Evolutionary conservation across 2,113 vertebrate species (phyloP).

Genomic region (Percopsis transmontana): DNA sequence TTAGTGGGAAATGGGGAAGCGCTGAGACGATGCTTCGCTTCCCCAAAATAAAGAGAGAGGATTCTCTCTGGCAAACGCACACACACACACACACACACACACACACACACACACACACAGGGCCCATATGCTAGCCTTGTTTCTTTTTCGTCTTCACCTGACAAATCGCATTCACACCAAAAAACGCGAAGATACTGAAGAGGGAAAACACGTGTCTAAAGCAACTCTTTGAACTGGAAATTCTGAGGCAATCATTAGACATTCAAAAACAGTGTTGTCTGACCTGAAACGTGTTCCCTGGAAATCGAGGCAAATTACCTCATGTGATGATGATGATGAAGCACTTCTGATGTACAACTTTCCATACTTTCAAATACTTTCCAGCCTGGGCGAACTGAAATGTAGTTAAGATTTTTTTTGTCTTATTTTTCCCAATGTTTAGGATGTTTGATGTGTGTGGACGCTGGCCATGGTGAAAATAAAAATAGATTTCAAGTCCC

Average conservation of each 20-base stretch:
- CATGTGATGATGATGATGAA: slow-evolving; percentile 19
- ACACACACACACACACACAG: slow-evolving; percentile 36
- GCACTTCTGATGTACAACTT: slow-evolving; percentile 28
- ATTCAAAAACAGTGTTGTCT: slow-evolving; percentile 52
- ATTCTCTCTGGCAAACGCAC: slow-evolving; percentile 27
- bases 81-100: slow-evolving; percentile 21
- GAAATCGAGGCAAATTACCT: slow-evolving; percentile 42
- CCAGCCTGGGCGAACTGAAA: not conserved
- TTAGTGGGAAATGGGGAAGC: slow-evolving; percentile 71
- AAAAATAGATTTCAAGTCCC: too few species aligned
- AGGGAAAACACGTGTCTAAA: slow-evolving; percentile 66
- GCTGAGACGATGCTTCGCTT: slow-evolving; percentile 67
- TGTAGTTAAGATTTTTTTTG: not conserved
- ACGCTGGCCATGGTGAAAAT: too few species aligned
- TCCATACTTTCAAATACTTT: slow-evolving; percentile 32
- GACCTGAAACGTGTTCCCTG: slow-evolving; percentile 31
- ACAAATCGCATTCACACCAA: slow-evolving; percentile 65
- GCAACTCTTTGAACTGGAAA: slow-evolving; percentile 59
- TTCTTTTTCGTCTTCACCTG: slow-evolving; percentile 68
- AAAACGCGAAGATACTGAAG: slow-evolving; percentile 51
- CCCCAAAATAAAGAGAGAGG: slow-evolving; percentile 74
- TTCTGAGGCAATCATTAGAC: slow-evolving; percentile 57
- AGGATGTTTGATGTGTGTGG: not conserved
- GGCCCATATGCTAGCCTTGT: slow-evolving; percentile 61
- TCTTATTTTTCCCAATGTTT: not conserved